Base-by-base conservation (phyloP, 1,140 invertebrate species). In the Leguminivora glycinivorella region DNA sequence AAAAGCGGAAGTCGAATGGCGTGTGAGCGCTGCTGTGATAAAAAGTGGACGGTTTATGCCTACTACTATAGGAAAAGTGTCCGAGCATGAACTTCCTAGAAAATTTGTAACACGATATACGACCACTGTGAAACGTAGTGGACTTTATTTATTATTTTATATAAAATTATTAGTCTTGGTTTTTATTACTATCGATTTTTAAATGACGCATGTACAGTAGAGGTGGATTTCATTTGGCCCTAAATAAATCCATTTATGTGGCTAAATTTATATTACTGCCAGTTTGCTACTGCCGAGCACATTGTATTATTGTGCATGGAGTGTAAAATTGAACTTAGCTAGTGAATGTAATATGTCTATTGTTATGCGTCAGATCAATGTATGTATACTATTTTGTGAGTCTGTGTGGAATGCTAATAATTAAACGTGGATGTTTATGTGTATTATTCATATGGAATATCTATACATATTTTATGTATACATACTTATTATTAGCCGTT, bases 301-400 rank as follows among this genome's bases (percentile, higher is more conserved):
- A 52, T 52, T 52, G 19, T 52, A 22, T 52, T 52, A 52, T 52
- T 52, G 24, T 63, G 26, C 14, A 63, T 63, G 82, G 83, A 67
- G 68, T 89, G 82, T 89, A 90, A 83, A 89, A 83, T 85, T 83
- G 82, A 78, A 76, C 68, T 81, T 90, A 90, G 87, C 85, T 90
- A 90, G 88, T 83, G 78, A 89, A 90, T 90, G 26, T 63, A 29
- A 63, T 38, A 38, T 63, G 58, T 63, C 26, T 63, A 29, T 63
- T 63, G 25, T 34, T 63, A 63, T 63, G 58, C 47, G 7, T 52
- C 47, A 52, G n/a, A 31, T 63, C 31, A 31, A 17, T 63, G 58
- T 63, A 63, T 63, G 79, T 81, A 82, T 83, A 77, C 76, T 75
- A 58, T 76, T 75, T 34, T 70, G 58, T 63, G 26, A 52, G 74